Evolutionary conservation across 1,140 invertebrate genomes (phyloP).

Genomic region (Araneus ventricosus): DNA sequence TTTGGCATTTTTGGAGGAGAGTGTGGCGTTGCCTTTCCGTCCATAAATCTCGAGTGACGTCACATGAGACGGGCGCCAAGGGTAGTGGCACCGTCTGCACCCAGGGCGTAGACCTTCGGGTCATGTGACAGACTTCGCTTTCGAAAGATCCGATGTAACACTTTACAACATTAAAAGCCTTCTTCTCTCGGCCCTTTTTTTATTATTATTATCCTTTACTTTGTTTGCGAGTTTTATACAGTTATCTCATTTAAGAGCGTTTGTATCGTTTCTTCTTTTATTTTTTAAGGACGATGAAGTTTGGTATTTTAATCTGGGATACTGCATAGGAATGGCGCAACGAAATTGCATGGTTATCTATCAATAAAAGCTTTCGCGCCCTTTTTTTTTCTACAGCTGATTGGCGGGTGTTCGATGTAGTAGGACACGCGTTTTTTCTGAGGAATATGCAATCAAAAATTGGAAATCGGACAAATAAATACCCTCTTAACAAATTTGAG

Average conservation of each 20-base stretch:
- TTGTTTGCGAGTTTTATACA: not conserved
- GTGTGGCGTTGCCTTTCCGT: slow-evolving; percentile 9
- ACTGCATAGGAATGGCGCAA: too few relatives aligned
- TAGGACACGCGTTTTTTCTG: too few relatives aligned
- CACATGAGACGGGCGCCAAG: slow-evolving; percentile 65
- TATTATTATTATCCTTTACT: not conserved
- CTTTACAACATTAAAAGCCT: slow-evolving; percentile 48
- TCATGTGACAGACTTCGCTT: slow-evolving; percentile 1
- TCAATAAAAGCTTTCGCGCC: not conserved
- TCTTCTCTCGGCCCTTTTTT: not conserved
- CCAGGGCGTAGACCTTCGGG: slow-evolving; percentile 70
- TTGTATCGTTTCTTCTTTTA: not conserved
- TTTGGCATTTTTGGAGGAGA: slow-evolving; percentile 27
- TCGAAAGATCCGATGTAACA: slow-evolving; percentile 21
- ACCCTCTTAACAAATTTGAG: too few relatives aligned
- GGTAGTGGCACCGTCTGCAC: slow-evolving; percentile 67
- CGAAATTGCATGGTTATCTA: not conserved
- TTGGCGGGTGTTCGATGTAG: too few relatives aligned
- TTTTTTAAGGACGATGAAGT: not conserved
- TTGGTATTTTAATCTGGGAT: not conserved
- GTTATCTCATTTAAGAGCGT: slow-evolving; percentile 30
- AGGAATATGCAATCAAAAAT: too few relatives aligned
- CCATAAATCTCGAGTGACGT: slow-evolving; percentile 66
- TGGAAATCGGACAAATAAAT: too few relatives aligned
- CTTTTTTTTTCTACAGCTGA: too few relatives aligned